Percentiles rank a stretch among this genome's conserved stretches.
phyloP scores from a whole-genome alignment of 92 coral and sea anemone species.

The Siderastrea radians region DNA sequence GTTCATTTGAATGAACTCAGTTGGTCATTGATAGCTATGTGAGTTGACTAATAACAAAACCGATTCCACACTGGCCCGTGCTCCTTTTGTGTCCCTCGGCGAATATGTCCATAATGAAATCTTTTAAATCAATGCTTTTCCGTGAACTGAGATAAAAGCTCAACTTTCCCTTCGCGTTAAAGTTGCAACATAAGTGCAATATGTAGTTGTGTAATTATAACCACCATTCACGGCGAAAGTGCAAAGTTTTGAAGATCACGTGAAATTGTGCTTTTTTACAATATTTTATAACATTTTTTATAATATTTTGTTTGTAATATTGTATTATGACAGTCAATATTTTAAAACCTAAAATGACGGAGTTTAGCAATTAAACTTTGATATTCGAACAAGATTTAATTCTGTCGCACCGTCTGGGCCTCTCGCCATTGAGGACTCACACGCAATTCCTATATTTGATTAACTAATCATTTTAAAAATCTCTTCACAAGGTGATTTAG shows the following conservation, averaged over 20 bases:
- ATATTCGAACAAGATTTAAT: constrained; percentile 8
- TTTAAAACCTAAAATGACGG: constrained; percentile 27
- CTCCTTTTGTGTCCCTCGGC: background rate
- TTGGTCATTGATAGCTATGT: background rate
- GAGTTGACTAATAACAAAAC: background rate
- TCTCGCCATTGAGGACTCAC: background rate
- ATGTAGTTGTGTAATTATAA: background rate
- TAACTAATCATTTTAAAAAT: background rate
- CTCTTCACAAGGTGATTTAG: background rate
- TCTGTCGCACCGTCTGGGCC: background rate
- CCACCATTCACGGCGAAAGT: background rate
- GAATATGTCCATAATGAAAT: background rate
- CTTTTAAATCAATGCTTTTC: background rate
- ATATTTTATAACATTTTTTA: no score
- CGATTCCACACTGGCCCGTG: background rate
- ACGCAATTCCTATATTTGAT: background rate
- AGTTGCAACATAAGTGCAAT: background rate
- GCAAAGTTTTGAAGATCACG: constrained; percentile 29
- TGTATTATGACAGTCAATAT: constrained; percentile 8
- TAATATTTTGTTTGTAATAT: background rate
- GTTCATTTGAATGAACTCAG: background rate
- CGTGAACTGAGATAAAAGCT: background rate
- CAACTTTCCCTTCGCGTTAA: background rate
- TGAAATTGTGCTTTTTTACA: constrained; percentile 5
- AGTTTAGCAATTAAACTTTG: background rate